Evolutionary conservation across 2,113 vertebrate genomes (phyloP), one percentile per base, ranked within the genome.

Genomic region (Ctenomys sociabilis): DNA sequence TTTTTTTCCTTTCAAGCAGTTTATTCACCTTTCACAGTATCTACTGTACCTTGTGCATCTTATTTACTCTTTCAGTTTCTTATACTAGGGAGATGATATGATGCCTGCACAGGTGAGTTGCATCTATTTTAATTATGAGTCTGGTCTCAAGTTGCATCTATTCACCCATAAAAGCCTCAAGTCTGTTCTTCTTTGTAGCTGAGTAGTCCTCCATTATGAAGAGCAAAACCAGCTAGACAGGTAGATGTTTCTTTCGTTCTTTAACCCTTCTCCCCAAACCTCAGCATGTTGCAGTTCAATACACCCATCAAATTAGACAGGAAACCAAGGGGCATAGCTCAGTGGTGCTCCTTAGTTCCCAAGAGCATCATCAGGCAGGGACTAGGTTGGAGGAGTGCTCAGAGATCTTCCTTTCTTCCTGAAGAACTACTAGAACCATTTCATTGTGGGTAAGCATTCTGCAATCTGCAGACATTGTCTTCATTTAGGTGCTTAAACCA

Each of bases 321-420:
- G 19, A 43, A 43, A 21, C 64, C 13, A 32, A 90, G 81, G n/a
- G n/a, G 57, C 68, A 10, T 35, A 13, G 68, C 16, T 9, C 61
- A 26, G 13, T 24, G 1, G 21, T 1, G 3, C 16, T 7, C 19
- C 45, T 40, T 45, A 57, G n/a, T 16, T 64, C 80, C 28, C 21
- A 21, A 63, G 70, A 43, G 66, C 35, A 14, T 54, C 17, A 4
- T 45, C 87, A 32, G 57, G 28, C 57, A 54, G 37, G 35, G 61
- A n/a, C 0, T 52, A 0, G 24, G 30, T 59, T 54, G 13, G 3
- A 82, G 45, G 63, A n/a, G 30, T 0, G 0, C 78, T 3, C 8
- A 9, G 24, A 7, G 17, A 54, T 13, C 22, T 61, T 19, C 22
- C 88, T 75, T 63, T 40, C 32, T 0, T 0, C 66, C 73, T 49